Evolutionary conservation across 2,888 invertebrate genomes (phyloP), one percentile per base, ranked within the genome.

Genomic region (Lasioglossum zephyrum): DNA sequence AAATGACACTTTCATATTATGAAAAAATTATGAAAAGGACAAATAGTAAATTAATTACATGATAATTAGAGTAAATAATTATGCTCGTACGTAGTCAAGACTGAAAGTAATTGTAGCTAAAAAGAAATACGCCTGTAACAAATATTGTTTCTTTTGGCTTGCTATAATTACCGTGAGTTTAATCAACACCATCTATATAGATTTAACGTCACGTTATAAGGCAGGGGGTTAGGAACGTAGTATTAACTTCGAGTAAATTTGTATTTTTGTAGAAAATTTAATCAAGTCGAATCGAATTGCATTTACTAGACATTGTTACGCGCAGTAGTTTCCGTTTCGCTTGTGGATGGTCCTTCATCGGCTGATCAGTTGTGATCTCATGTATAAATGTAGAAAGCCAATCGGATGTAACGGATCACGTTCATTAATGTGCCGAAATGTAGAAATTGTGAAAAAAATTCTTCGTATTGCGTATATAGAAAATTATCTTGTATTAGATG

Each of bases 191-290:
- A 44, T 4, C 13, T 44, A 13, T 44, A 13, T 11, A 13, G 44
- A 11, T 13, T 44, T 13, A 31, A 31, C 31, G 0, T 18, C n/a
- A 63, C 13, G 6, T 31, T 18, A 31, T 18, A 31, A 63, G 63
- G 63, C 63, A 63, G 18, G 18, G 63, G 63, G 63, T 63, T 63
- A 63, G 31, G 16, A 31, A 31, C 74, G 70, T 60, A 72, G 79
- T 72, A 44, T 82, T 82, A 60, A 76, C 39, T 63, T 22, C 2
- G 39, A 89, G 89, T 85, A 81, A 77, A 83, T 84, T 74, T 66
- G 13, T 88, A 88, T 82, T 86, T 89, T 88, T 82, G 22, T 89
- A 84, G 70, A 85, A 76, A 76, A 70, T 70, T 69, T 69, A 8
- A 9, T 69, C 22, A 4, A 70, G 22, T 36, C 11, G 13, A 41